Percentiles rank a stretch among this genome's conserved stretches.
These are phyloP conservation scores for Drosophila planitibia DNA, from an alignment of 2,888 invertebrate species.

Conservation along the genomic window DNA sequence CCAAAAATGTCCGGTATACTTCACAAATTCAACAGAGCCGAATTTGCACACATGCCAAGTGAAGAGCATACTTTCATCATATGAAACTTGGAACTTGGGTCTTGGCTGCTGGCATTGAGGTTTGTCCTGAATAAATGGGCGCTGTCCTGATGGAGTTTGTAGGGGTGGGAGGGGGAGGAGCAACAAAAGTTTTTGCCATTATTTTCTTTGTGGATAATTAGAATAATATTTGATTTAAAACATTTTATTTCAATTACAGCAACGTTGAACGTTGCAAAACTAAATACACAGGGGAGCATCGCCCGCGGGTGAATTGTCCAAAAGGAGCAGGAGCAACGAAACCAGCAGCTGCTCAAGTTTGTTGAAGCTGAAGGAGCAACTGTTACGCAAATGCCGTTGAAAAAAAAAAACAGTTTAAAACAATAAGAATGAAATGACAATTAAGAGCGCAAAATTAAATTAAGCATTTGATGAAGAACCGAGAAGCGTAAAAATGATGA, in stretches of 20 bases:
- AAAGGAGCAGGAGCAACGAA: slow-evolving; percentile 39
- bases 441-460: slow-evolving; percentile 64
- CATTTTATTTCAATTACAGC: slow-evolving; percentile 81
- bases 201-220: slow-evolving; percentile 76
- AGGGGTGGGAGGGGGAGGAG: neutral
- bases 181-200: slow-evolving; percentile 61
- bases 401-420: slow-evolving; percentile 40
- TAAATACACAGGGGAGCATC: slow-evolving; percentile 58
- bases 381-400: slow-evolving; percentile 47
- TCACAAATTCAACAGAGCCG: slow-evolving; percentile 7
- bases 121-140: neutral
- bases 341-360: slow-evolving; percentile 59
- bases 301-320: slow-evolving; percentile 59
- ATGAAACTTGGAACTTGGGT: slow-evolving; percentile 24
- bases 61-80: slow-evolving; percentile 2
- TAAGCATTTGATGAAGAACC: slow-evolving; percentile 68
- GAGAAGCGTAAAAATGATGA: slow-evolving; percentile 68
- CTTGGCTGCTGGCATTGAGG: slow-evolving; percentile 2
- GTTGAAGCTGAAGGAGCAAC: slow-evolving; percentile 49
- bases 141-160: neutral
- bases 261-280: slow-evolving; percentile 42
- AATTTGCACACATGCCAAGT: slow-evolving; percentile 13
- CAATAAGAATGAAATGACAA: slow-evolving; percentile 69
- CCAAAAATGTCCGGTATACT: neutral
- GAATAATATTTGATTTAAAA: slow-evolving; percentile 80